A percentile compares a stretch with the other conserved stretches of the same genome.
phyloP scores from a whole-genome alignment of 2,113 vertebrate genomes.

The Lates calcarifer region DNA sequence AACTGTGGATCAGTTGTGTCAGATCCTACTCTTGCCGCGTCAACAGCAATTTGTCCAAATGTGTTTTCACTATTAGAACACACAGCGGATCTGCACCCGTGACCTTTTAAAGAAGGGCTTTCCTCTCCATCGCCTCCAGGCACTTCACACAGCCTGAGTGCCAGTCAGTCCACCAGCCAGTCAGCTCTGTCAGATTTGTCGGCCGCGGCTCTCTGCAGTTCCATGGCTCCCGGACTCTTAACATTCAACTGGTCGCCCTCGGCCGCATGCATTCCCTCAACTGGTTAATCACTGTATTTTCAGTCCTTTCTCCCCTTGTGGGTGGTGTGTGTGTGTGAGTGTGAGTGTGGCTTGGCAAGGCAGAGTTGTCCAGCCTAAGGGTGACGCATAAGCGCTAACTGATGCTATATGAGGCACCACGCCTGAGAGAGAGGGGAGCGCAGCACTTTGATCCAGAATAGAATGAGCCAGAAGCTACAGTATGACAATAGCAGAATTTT shows the following conservation, averaged over 20 bases:
- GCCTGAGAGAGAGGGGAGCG: conserved; percentile 41
- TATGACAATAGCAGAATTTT: conserved; percentile 49
- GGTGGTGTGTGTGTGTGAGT: conserved; percentile 23
- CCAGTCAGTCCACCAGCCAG: conserved; percentile 47
- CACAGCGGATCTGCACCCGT: conserved; percentile 30
- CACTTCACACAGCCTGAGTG: conserved; percentile 25
- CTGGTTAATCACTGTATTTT: conserved; percentile 60
- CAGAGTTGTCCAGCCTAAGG: conserved; percentile 59
- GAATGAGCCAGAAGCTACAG: conserved; percentile 63
- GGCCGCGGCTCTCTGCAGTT: conserved; percentile 17
- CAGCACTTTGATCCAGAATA: conserved; percentile 63
- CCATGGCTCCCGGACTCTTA: conserved; percentile 25
- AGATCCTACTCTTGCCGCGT: conserved; percentile 31
- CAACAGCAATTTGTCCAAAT: conserved; percentile 49
- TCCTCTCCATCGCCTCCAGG: conserved; percentile 33
- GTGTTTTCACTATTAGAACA: conserved; percentile 46
- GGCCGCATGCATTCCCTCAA: conserved; percentile 35
- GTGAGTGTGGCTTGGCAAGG: conserved; percentile 41
- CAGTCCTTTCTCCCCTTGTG: conserved; percentile 30
- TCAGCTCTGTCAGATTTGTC: conserved; percentile 35
- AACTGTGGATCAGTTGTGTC: conserved; percentile 34
- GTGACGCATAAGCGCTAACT: conserved; percentile 60
- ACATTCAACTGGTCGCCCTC: conserved; percentile 49
- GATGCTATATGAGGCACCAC: conserved; percentile 59
- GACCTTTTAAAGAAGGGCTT: conserved; percentile 59